phyloP scores from a whole-genome alignment of 2,797 vertebrate genomes.

The Gephyroberyx darwinii region DNA sequence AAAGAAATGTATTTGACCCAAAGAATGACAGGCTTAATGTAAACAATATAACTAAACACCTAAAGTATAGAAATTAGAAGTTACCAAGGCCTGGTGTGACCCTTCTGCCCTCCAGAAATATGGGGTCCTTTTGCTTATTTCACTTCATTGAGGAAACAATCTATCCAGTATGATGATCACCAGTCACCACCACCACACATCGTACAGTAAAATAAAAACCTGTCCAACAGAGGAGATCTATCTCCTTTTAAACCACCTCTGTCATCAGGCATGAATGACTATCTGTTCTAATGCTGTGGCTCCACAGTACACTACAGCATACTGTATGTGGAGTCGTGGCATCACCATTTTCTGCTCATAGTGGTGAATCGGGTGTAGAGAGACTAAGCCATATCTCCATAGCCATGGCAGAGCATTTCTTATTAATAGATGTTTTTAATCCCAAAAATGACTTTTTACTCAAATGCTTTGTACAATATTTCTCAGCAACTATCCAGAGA shows the following conservation, averaged over 20 bases:
- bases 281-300: slow-evolving; percentile 52
- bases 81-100: neutral
- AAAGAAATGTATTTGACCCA: slow-evolving; percentile 31
- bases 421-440: slow-evolving; percentile 78
- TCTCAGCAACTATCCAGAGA: slow-evolving; percentile 91
- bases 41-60: neutral
- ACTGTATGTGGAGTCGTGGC: slow-evolving; percentile 61
- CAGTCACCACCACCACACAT: slow-evolving; percentile 21
- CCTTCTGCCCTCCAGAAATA: slow-evolving; percentile 23
- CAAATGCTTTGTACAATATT: slow-evolving; percentile 85
- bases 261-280: slow-evolving; percentile 50
- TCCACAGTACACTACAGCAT: slow-evolving; percentile 52
- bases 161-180: slow-evolving; percentile 28
- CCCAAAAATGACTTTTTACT: slow-evolving; percentile 78
- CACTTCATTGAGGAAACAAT: neutral
- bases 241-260: slow-evolving; percentile 32
- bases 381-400: slow-evolving; percentile 93
- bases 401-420: slow-evolving; percentile 83
- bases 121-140: slow-evolving; percentile 11
- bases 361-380: slow-evolving; percentile 68
- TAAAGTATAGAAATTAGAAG: neutral
- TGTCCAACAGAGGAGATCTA: slow-evolving; percentile 2
- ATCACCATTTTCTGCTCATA: slow-evolving; percentile 57
- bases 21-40: slow-evolving; percentile 25
- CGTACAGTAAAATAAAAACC: slow-evolving; percentile 22